Conservation (phyloP, 2,797 vertebrate species). For the Acridotheres tristis region DNA sequence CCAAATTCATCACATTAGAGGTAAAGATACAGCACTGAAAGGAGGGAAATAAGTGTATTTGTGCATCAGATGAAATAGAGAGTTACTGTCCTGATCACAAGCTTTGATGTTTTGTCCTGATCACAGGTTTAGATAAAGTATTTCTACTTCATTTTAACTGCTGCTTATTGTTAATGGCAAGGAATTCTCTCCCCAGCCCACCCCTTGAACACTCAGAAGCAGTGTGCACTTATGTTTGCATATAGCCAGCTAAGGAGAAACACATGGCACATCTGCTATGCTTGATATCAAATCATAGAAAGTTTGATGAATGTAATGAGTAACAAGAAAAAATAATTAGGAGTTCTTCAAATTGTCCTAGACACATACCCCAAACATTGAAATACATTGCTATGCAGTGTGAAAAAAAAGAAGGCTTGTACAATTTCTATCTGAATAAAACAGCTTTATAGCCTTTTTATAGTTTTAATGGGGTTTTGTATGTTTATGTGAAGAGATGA, state of each 20-base stretch:
- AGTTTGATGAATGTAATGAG: slow-evolving; percentile 6
- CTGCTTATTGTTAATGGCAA: neutral
- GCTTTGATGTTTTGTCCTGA: neutral
- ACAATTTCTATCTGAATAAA: neutral
- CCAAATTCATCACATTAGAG: neutral
- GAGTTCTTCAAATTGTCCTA: neutral
- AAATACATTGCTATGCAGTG: neutral
- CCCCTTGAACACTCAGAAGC: neutral
- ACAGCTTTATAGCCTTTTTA: neutral
- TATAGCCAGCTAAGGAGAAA: neutral
- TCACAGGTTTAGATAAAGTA: neutral
- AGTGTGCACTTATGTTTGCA: neutral
- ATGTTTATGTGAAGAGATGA: neutral
- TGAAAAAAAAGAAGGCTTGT: neutral
- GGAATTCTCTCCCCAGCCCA: neutral
- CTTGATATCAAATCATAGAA: slow-evolving; percentile 6
- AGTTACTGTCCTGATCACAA: neutral
- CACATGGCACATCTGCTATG: neutral
- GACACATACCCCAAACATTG: neutral
- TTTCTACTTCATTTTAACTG: neutral
- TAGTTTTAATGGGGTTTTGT: neutral
- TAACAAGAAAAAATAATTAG: slow-evolving; percentile 11
- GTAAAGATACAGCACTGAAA: neutral
- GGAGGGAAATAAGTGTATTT: neutral
- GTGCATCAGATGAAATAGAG: neutral